Base-by-base conservation (phyloP, 2,113 vertebrate genomes). In the Lagopus leucura region DNA sequence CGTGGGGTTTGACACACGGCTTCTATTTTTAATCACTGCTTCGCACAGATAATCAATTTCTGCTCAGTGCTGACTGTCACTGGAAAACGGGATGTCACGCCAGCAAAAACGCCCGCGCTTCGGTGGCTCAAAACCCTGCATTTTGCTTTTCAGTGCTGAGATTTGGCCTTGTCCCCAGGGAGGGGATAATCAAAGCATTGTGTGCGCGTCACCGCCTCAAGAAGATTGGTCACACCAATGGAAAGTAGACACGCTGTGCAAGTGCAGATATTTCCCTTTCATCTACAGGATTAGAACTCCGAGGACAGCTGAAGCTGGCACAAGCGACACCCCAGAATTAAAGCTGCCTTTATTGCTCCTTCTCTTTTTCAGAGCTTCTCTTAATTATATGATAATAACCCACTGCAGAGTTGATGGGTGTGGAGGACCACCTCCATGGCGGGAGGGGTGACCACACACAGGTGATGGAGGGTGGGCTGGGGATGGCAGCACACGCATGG, bases 21-120 rank as follows among this genome's bases (percentile, higher is more conserved):
- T 86, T 70, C 88, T 85, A 67, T 92, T 95, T 96, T 90, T 93
- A 88, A 94, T 94, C 70, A 88, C 40, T 20, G 15, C 73, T 82
- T 94, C 93, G 67, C 84, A 38, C 54, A 58, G 89, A 80, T 87
- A 91, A 94, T 92, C 83, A 61, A 86, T 89, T 96, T 82, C 75
- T 82, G 75, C 93, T 92, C 93, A 82, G 74, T 81, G 27, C 78
- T 64, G 95, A 75, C 86, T 95, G 91, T 88, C 91, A 96, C 89
- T 92, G 94, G 86, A 38, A 65, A 82, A 17, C 70, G 52, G 89
- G 63, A 67, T 84, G 86, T 89, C 74, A 25, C 0, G 0, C 40
- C 52, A 7, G 83, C 5, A 89, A 1, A 4, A 82, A 43, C 92
- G 40, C 95, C 96, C 94, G 58, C 84, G 8, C 25, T 58, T 5